Base-by-base conservation (phyloP, 2,888 invertebrate genomes). In the Zygaena filipendulae region DNA sequence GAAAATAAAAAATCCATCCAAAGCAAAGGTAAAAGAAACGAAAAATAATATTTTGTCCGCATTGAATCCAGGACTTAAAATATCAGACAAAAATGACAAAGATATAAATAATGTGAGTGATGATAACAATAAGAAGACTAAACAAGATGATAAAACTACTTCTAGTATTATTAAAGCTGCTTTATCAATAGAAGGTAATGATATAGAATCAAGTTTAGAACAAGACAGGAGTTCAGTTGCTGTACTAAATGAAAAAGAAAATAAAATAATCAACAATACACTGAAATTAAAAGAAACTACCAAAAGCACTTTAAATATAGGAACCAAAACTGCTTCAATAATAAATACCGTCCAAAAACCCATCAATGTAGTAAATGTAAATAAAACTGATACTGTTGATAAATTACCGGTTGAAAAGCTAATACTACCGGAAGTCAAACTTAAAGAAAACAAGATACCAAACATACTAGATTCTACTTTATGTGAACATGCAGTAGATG, bases 401-500 rank as follows among this genome's bases (percentile, higher is more conserved):
- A 59, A 59, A 47, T 30, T 29, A 2, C 6, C 34, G 16, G 11
- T 38, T 29, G 38, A 42, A 19, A 66, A 64, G 39, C 38, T 43
- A 30, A 25, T 39, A 16, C 12, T 34, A 27, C 29, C 39, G 29
- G 51, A 50, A 33, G 57, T 52, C 33, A 71, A 68, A 54, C 57
- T 50, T 29, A 71, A 71, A 46, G 67, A 64, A 33, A 66, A 47
- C 40, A 77, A 75, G 52, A 39, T 75, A 21, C 52, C 68, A 7
- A 60, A 47, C 42, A 63, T 79, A 38, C 49, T 79, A 41, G 74
- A 79, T 19, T 47, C 68, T n/a, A 38, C 66, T 12, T 46, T 79
- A 36, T 75, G 75, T 43, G 79, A 77, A 37, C 62, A 58, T 42
- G 58, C 56, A 27, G 72, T 69, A 2, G 75, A 79, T 39, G 81